phyloP scores from a whole-genome alignment of 2,113 vertebrate species.

The Ceyx melanurus region DNA sequence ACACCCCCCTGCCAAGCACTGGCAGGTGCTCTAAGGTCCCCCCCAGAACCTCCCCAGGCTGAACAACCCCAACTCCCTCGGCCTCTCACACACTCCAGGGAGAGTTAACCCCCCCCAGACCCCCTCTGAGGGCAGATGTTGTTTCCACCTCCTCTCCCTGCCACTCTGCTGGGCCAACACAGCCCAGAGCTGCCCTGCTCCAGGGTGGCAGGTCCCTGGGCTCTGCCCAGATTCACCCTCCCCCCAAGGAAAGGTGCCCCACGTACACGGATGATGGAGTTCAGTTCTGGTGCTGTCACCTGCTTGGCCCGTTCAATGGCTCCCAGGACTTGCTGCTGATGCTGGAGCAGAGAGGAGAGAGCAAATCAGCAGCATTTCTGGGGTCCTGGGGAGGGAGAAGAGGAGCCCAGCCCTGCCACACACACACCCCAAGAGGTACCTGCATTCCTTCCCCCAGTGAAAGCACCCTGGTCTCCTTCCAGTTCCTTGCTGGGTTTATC shows the following conservation, averaged over 20 bases:
- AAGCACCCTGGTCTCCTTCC: accelerated
- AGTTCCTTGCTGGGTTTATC: not conserved
- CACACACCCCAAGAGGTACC: not conserved
- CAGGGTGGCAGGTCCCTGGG: too few relatives aligned
- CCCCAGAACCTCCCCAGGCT: too few relatives aligned
- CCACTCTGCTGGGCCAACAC: not conserved
- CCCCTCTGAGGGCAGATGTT: conserved; percentile 11
- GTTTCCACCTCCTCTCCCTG: not conserved
- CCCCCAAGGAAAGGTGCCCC: not conserved
- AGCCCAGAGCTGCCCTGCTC: not conserved
- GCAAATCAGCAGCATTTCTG: not conserved
- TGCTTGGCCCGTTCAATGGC: conserved; percentile 97
- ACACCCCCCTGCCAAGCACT: too few relatives aligned
- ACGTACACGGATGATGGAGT: conserved; percentile 97
- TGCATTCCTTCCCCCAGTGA: not conserved
- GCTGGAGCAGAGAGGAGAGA: conserved; percentile 71
- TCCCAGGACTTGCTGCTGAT: conserved; percentile 97
- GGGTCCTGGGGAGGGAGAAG: not conserved
- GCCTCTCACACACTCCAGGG: not conserved
- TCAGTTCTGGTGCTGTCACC: conserved; percentile 95
- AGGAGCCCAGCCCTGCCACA: too few relatives aligned
- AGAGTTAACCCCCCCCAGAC: not conserved
- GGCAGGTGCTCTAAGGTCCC: too few relatives aligned
- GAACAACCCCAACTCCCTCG: too few relatives aligned
- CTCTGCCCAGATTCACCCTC: not conserved